phyloP scores from a whole-genome alignment of 2,797 vertebrate genomes.

The Manis pentadactyla region DNA sequence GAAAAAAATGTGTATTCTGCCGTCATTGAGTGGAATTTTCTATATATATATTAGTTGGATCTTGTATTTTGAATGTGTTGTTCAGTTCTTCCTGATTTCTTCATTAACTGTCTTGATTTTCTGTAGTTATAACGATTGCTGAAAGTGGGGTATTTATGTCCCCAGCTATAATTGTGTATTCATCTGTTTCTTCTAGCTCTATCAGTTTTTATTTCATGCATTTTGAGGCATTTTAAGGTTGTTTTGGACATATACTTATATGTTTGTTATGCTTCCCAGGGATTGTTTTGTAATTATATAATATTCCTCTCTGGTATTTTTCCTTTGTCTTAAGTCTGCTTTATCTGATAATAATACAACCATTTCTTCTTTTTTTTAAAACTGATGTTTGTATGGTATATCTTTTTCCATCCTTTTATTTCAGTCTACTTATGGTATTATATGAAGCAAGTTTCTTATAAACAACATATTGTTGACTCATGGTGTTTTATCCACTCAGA shows the following conservation, averaged over 20 bases:
- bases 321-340: neutral
- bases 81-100: neutral
- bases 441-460: neutral
- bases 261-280: neutral
- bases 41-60: neutral
- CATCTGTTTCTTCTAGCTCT: neutral
- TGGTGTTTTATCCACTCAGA: neutral
- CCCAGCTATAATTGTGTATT: neutral
- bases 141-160: neutral
- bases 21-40: neutral
- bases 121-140: neutral
- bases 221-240: neutral
- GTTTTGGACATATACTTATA: neutral
- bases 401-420: neutral
- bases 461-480: neutral
- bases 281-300: neutral
- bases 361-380: neutral
- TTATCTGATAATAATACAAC: neutral
- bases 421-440: neutral
- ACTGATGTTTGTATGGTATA: neutral
- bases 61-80: neutral
- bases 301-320: neutral
- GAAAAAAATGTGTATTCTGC: neutral
- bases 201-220: neutral
- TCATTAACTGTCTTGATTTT: neutral